Base-by-base conservation (phyloP, 2,113 vertebrate genomes). In the Rhinichthys klamathensis region DNA sequence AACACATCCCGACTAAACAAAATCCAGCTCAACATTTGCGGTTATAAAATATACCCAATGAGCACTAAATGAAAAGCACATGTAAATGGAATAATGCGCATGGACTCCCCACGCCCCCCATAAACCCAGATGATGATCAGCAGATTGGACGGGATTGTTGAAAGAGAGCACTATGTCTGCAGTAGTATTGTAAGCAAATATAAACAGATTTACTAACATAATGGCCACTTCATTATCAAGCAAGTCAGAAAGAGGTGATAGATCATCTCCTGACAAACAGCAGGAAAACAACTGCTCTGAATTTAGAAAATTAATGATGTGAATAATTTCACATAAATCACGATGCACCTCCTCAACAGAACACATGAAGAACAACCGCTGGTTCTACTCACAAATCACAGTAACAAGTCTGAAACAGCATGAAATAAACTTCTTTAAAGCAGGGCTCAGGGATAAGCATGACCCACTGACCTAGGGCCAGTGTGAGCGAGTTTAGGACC, bases 31-130 rank as follows among this genome's bases (percentile, higher is more conserved):
- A 85, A 75, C 18, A 44, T 11, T 80, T 69, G 60, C 67, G 67
- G 56, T 25, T 85, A 69, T 2, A 67, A 49, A 84, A 74, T 84
- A 74, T 27, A 78, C 49, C 44, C 27, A 58, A 58, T 41, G 73
- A 35, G 85, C 56, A 83, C 70, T 79, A 85, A 88, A 91, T 80
- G 74, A 88, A 89, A 90, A 88, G 84, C 82, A 86, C 58, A 76
- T 84, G 27, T 86, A 69, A 85, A 84, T 67, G 27, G 27, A 89
- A 74, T 70, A 21, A 69, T 85, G 83, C 80, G 70, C 84, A 78
- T 75, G 75, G 56, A 65, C 27, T 38, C 84, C 83, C 15, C 21
- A 6, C 7, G 6, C 7, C 88, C 85, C 74, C 32, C 56, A 11
- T 30, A 67, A 32, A 70, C 69, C 75, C 83, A 70, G 72, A 82